Evolutionary conservation across 1,140 invertebrate genomes (phyloP), one percentile per base, ranked within the genome.

Genomic region (Zaprionus inermis): DNA sequence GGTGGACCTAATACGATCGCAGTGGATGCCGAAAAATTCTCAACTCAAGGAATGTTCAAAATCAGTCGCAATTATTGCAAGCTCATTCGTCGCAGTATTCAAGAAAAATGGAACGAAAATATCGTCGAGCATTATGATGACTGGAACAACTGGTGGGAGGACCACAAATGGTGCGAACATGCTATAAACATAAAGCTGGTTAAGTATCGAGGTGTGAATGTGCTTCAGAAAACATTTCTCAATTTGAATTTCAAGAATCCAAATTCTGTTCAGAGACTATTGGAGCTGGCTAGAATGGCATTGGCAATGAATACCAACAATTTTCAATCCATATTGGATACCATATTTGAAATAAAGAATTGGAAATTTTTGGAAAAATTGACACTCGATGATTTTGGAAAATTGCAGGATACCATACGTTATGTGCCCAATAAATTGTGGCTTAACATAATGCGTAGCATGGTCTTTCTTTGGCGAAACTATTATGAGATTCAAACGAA

Each of bases 61-160:
- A 10, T 2, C 2, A n/a, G 11, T 44, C 58, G 28, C 24, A 28
- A 18, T 9, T 1, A 5, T 5, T 18, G 5, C 16, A 60, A 38
- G 3, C 16, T 32, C 0, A 22, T 61, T 20, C 65, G 71, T 5
- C 38, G 61, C 0, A 28, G 12, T 0, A 6, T 85, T 9, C 24
- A 28, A 16, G 10, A 12, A 1, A 64, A 65, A 14, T 81, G 70
- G 63, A 41, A 7, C 5, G 32, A 46, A 5, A 16, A 66, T 78
- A 85, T 34, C 34, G 51, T 10, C 0, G 51, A 64, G 11, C 14
- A 65, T 1, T 85, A 85, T 18, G 24, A 46, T 3, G 16, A 12
- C 0, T 85, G 81, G 81, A 18, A 41, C 0, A 38, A 32, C 2
- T 85, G 81, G 81, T 85, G 81, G 81, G 41, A 44, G 10, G 82